Evolutionary conservation across 2,888 invertebrate species (phyloP).

Genomic region (Tetrapedia diversipes): DNA sequence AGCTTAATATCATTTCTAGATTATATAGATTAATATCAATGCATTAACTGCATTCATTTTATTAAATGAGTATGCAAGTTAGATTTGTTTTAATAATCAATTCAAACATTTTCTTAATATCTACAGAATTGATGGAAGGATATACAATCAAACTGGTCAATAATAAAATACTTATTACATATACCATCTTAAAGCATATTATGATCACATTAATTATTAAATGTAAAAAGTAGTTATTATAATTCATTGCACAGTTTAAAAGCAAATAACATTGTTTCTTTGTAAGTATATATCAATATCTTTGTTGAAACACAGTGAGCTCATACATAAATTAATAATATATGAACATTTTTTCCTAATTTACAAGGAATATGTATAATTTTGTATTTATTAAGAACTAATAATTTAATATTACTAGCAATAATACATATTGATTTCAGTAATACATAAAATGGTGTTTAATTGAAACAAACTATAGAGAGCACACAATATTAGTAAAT

Average conservation of each 20-base stretch:
- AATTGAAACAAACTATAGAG: slow-evolving; percentile 41
- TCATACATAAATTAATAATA: slow-evolving; percentile 25
- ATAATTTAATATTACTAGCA: slow-evolving; percentile 21
- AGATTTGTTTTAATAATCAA: slow-evolving; percentile 35
- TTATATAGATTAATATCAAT: slow-evolving; percentile 44
- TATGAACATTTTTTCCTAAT: slow-evolving; percentile 19
- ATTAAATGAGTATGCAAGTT: slow-evolving; percentile 43
- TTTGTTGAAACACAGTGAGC: slow-evolving; percentile 35
- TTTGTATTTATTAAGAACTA: slow-evolving; percentile 34
- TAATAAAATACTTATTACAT: slow-evolving; percentile 57
- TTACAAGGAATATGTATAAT: slow-evolving; percentile 21
- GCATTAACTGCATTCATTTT: slow-evolving; percentile 45
- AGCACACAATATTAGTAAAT: slow-evolving; percentile 28
- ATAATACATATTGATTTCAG: slow-evolving; percentile 8
- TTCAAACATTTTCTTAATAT: slow-evolving; percentile 46
- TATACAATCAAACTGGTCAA: slow-evolving; percentile 55
- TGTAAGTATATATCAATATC: slow-evolving; percentile 29
- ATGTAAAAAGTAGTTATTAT: slow-evolving; percentile 55
- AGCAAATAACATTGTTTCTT: slow-evolving; percentile 42
- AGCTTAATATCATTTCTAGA: slow-evolving; percentile 27
- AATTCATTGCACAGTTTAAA: slow-evolving; percentile 59
- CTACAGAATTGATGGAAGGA: slow-evolving; percentile 56
- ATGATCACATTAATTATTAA: slow-evolving; percentile 67
- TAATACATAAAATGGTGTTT: slow-evolving; percentile 5
- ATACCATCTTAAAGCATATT: slow-evolving; percentile 64